These are phyloP conservation scores for Drosophila emarginata DNA, from an alignment of 2,888 invertebrate species.

Conservation along the genomic window DNA sequence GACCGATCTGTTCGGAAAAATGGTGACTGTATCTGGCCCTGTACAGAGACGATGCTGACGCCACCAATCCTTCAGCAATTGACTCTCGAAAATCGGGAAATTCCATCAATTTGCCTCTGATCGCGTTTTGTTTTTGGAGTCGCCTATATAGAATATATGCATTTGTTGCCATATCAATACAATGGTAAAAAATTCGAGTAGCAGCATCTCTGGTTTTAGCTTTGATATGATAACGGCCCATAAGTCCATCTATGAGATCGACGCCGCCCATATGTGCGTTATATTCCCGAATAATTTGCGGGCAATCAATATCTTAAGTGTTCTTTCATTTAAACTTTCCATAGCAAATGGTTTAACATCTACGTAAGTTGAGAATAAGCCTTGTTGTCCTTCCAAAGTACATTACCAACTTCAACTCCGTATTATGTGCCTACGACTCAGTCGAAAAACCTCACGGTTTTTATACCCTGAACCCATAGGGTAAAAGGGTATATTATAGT, in stretches of 20 bases:
- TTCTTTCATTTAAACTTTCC: not conserved
- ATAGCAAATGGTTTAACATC: slow-evolving; percentile 9
- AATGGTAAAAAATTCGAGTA: slow-evolving; percentile 14
- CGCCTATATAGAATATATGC: slow-evolving; percentile 13
- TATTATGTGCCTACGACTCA: too few species aligned
- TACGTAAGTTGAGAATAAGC: too few species aligned
- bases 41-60: not conserved
- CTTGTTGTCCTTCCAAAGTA: slow-evolving; percentile 24
- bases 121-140: slow-evolving; percentile 1
- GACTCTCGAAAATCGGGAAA: not conserved
- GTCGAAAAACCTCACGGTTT: slow-evolving; percentile 11
- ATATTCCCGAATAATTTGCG: too few species aligned
- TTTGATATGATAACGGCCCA: slow-evolving; percentile 18
- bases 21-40: not conserved
- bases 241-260: slow-evolving; percentile 6
- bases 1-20: not conserved
- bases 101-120: not conserved
- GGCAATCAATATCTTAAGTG: slow-evolving; percentile 10
- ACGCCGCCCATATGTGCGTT: too few species aligned
- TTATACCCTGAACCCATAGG: too few species aligned
- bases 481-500: too few species aligned
- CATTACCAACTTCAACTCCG: slow-evolving; percentile 18
- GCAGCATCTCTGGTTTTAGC: slow-evolving; percentile 15
- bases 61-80: not conserved
- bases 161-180: slow-evolving; percentile 18